Evolutionary conservation across 2,888 invertebrate genomes (phyloP), one percentile per base, ranked within the genome.

Genomic region (Emmelina monodactyla): DNA sequence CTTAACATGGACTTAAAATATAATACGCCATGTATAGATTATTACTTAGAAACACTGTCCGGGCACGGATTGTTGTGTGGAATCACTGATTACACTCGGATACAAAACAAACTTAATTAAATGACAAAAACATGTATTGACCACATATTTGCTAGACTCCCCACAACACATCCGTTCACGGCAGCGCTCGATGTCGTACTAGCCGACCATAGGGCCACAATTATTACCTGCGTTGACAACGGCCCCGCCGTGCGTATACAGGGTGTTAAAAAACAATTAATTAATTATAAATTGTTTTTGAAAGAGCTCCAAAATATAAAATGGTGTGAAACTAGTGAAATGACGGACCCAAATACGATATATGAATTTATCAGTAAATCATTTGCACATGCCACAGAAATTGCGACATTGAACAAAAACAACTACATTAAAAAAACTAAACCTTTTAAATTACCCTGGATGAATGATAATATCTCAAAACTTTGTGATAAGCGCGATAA

Each of bases 61-160:
- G 36, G 13, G 39, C 33, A 39, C 32, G 39, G 35, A 15, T 15
- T 39, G 13, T 16, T 36, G 36, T 36, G 35, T 34, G 38, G 35
- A 13, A 33, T 38, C 6, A 31, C 33, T 10, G 28, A 33, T 9
- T 38, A 35, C 13, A 38, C 35, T 11, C 19, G 38, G 15, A 35
- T 38, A 13, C 33, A 35, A 16, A 19, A 22, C 11, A 34, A 32
- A 15, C 5, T 3, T 6, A 13, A 22, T 9, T 16, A 14, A 28
- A 22, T 15, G 4, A 6, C 9, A 14, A 14, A 33, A 33, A 15
- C n/a, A n/a, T n/a, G n/a, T n/a, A 33, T n/a, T n/a, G n/a, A n/a
- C n/a, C n/a, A n/a, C n/a, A n/a, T n/a, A n/a, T n/a, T n/a, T n/a
- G n/a, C n/a, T n/a, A n/a, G n/a, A n/a, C n/a, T n/a, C n/a, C n/a